Conservation (phyloP, 2,113 vertebrate species). For the Python bivittatus region DNA sequence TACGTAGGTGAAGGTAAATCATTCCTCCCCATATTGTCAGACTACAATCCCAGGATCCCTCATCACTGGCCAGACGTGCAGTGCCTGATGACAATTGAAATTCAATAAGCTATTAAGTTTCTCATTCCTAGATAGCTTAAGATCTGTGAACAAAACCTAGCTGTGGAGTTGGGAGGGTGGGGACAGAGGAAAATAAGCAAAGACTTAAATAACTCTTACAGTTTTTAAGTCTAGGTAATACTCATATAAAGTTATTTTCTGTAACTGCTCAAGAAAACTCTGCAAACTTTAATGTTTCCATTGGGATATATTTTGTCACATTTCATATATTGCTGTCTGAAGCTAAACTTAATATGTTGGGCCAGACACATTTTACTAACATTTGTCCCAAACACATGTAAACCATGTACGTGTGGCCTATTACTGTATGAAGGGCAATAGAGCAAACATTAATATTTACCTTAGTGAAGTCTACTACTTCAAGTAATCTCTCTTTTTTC, state of each 20-base stretch:
- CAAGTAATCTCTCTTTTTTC: neutral
- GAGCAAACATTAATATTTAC: neutral
- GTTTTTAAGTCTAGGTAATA: neutral
- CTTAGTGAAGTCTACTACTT: neutral
- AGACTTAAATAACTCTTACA: neutral
- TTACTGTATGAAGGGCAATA: neutral
- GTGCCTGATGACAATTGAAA: neutral
- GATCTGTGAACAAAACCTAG: neutral
- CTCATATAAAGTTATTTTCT: neutral
- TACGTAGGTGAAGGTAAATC: neutral
- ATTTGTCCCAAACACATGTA: neutral
- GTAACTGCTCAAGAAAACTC: neutral
- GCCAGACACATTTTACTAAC: no score
- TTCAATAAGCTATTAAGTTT: neutral
- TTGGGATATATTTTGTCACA: neutral
- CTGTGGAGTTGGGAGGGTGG: neutral
- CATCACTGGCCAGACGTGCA: neutral
- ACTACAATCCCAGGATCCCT: neutral
- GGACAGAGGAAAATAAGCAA: neutral
- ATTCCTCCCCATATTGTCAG: neutral
- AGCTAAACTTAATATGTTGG: neutral
- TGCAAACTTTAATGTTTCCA: neutral
- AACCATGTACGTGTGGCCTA: no score
- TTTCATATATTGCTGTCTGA: neutral
- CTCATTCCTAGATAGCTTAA: neutral